Evolutionary conservation across 2,113 vertebrate genomes (phyloP).

Genomic region (Prinia subflava): DNA sequence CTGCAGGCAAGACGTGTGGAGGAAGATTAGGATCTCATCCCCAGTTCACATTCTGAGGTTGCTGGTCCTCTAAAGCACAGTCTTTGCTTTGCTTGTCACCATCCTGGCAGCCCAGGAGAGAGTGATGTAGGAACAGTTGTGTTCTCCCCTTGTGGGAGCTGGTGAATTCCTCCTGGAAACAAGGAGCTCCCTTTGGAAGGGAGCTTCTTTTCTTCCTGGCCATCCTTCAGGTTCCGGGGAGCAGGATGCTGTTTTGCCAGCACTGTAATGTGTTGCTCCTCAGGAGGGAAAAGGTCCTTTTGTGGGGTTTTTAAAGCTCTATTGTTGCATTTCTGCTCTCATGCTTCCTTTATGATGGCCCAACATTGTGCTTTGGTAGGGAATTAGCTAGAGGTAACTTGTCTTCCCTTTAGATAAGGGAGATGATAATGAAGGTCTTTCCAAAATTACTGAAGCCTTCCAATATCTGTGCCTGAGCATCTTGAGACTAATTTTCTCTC

Average conservation of each 20-base stretch:
- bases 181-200: neutral
- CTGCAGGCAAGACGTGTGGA: neutral
- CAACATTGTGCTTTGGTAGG: accelerated
- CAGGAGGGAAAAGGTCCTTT: neutral
- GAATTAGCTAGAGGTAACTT: neutral
- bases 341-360: neutral
- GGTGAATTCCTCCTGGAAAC: neutral
- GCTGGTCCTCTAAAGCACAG: neutral
- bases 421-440: neutral
- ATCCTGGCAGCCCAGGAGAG: neutral
- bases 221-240: neutral
- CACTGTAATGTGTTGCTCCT: neutral
- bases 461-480: neutral
- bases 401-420: neutral
- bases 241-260: neutral
- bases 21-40: neutral
- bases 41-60: neutral
- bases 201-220: neutral
- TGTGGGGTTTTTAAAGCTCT: neutral
- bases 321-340: neutral
- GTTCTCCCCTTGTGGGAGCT: neutral
- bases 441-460: neutral
- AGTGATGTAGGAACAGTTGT: neutral
- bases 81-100: neutral
- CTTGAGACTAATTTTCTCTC: neutral